Conservation (phyloP, 2,888 invertebrate species). For the Phragmatobia fuliginosa region DNA sequence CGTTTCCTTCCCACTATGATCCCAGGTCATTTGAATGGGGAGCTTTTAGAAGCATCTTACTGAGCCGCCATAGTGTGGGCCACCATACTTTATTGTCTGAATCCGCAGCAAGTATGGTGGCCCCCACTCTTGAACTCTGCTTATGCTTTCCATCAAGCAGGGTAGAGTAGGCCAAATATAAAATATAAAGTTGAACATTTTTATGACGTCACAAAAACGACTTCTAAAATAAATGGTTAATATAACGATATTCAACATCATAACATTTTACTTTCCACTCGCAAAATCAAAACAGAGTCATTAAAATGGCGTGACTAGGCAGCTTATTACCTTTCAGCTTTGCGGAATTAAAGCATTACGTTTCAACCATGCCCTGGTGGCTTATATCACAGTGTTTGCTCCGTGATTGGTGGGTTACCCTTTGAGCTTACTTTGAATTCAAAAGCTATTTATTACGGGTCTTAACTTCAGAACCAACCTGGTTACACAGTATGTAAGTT, state of each 20-base stretch:
- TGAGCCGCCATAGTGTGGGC: no score
- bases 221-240: neutral
- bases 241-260: neutral
- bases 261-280: neutral
- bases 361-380: slow-evolving; percentile 15
- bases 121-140: no score
- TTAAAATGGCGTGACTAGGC: slow-evolving; percentile 37
- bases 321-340: slow-evolving; percentile 30
- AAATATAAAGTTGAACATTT: no score
- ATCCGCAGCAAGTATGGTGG: no score
- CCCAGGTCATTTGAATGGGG: no score
- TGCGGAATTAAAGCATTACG: slow-evolving; percentile 23
- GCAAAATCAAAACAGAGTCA: slow-evolving; percentile 11
- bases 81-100: no score
- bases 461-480: slow-evolving; percentile 9
- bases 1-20: no score
- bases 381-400: slow-evolving; percentile 52
- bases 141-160: no score
- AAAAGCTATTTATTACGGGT: slow-evolving; percentile 22
- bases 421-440: slow-evolving; percentile 31
- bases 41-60: no score
- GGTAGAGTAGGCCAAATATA: no score
- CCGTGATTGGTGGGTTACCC: slow-evolving; percentile 31
- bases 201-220: neutral
- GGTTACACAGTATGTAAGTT: slow-evolving; percentile 8